Percentiles rank a stretch among this genome's conserved stretches.
Conservation (phyloP, 2,888 invertebrate species). For the Gandaritis pyraliata region DNA sequence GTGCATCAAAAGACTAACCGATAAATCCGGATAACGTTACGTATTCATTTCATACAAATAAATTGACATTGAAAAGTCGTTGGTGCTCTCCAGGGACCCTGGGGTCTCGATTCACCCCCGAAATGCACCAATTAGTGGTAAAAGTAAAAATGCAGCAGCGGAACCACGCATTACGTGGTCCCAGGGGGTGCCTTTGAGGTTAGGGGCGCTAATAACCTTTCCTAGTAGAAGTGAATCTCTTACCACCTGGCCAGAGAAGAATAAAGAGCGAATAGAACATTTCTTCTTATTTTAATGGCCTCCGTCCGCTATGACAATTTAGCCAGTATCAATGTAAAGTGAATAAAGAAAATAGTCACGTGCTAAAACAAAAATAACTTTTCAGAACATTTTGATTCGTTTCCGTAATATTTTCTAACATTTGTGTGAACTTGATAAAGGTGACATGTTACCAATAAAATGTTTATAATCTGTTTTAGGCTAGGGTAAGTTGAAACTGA, state of each 20-base stretch:
- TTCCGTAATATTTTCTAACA: too few relatives aligned
- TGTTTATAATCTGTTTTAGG: too few relatives aligned
- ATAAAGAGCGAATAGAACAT: too few relatives aligned
- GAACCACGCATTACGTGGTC: conserved; percentile 73
- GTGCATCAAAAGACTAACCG: conserved; percentile 24
- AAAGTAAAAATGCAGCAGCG: conserved; percentile 80
- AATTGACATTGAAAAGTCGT: conserved; percentile 76
- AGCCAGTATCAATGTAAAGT: too few relatives aligned
- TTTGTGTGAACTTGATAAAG: too few relatives aligned
- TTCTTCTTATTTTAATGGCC: too few relatives aligned
- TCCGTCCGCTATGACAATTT: too few relatives aligned
- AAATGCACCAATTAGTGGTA: conserved; percentile 82
- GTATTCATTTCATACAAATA: conserved; percentile 66
- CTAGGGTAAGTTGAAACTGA: neutral
- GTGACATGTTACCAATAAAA: too few relatives aligned
- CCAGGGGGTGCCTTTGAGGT: conserved; percentile 57
- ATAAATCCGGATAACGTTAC: conserved; percentile 46
- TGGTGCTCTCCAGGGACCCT: conserved; percentile 63
- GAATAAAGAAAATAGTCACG: too few relatives aligned
- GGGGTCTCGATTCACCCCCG: conserved; percentile 69
- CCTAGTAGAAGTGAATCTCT: conserved; percentile 20
- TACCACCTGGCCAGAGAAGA: too few relatives aligned
- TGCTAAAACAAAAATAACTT: too few relatives aligned
- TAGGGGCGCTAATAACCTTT: conserved; percentile 36
- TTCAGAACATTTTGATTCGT: too few relatives aligned